Evolutionary conservation across 2,888 invertebrate species (phyloP).

Genomic region (Drosophila setosimentum): DNA sequence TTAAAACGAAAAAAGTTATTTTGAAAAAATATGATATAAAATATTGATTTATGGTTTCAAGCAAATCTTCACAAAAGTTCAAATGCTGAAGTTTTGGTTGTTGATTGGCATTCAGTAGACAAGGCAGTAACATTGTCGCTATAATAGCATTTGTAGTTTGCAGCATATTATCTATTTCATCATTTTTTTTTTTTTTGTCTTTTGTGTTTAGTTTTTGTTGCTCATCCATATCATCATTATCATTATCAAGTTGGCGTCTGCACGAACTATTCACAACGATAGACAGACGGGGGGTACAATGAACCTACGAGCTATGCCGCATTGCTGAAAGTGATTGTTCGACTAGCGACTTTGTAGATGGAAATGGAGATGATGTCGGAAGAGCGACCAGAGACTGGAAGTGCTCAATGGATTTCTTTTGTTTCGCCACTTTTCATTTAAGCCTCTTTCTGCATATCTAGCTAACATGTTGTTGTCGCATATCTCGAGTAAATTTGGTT

Average conservation of each 20-base stretch:
- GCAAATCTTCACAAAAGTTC: background rate
- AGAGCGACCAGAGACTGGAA: conserved; percentile 8
- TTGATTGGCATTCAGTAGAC: conserved; percentile 23
- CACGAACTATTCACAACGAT: conserved; percentile 56
- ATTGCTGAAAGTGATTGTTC: conserved; percentile 71
- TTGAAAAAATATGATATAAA: background rate
- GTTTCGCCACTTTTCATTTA: conserved; percentile 18
- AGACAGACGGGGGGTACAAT: conserved; percentile 49
- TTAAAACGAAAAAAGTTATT: background rate
- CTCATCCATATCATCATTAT: conserved; percentile 42
- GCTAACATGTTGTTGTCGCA: conserved; percentile 31
- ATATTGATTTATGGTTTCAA: background rate
- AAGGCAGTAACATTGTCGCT: conserved; percentile 39
- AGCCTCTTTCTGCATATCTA: conserved; percentile 29
- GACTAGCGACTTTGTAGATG: conserved; percentile 16
- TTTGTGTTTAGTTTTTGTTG: conserved; percentile 15
- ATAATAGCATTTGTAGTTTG: conserved; percentile 26
- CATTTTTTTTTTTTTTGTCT: conserved; percentile 15
- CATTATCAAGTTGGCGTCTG: conserved; percentile 55
- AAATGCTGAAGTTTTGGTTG: conserved; percentile 16
- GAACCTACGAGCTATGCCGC: conserved; percentile 49
- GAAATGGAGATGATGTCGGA: conserved; percentile 16
- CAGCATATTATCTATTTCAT: conserved; percentile 42
- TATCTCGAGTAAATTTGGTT: conserved; percentile 28
- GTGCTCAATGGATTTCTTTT: conserved; percentile 47